Evolutionary conservation across 1,140 invertebrate species (phyloP).

Genomic region (Pinna nobilis): DNA sequence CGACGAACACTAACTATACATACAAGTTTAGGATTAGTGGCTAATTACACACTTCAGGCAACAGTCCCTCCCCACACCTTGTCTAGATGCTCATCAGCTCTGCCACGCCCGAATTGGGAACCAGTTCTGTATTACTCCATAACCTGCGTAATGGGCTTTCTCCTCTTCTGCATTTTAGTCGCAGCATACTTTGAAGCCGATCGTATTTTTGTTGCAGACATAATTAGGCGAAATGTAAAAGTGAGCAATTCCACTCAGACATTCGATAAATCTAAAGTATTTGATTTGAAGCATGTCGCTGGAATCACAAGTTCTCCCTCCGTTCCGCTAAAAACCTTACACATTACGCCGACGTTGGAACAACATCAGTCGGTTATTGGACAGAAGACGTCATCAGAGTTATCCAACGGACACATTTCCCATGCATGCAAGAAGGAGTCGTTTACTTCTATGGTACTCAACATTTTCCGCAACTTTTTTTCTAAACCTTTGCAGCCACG

Average conservation of each 20-base stretch:
- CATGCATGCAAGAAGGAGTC: slow-evolving; percentile 42
- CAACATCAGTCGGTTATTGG: slow-evolving; percentile 20
- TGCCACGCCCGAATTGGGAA: slow-evolving; percentile 89
- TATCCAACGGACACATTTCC: slow-evolving; percentile 62
- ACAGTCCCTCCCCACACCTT: slow-evolving; percentile 87
- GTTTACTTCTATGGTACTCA: slow-evolving; percentile 48
- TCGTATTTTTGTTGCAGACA: slow-evolving; percentile 78
- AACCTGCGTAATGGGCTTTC: slow-evolving; percentile 79
- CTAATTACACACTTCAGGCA: slow-evolving; percentile 85
- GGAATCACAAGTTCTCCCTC: slow-evolving; percentile 41
- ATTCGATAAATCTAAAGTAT: slow-evolving; percentile 70
- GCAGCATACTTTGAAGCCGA: slow-evolving; percentile 86
- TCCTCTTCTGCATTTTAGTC: slow-evolving; percentile 83
- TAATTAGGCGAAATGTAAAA: slow-evolving; percentile 62
- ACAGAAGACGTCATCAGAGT: slow-evolving; percentile 39
- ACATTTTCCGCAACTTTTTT: slow-evolving; percentile 48
- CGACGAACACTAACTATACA: slow-evolving; percentile 79
- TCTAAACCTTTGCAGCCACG: slow-evolving; percentile 27
- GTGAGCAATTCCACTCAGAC: slow-evolving; percentile 55
- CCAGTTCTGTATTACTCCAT: slow-evolving; percentile 82
- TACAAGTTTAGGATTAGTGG: slow-evolving; percentile 77
- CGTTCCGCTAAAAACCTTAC: background rate
- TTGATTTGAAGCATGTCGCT: slow-evolving; percentile 71
- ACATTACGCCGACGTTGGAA: slow-evolving; percentile 17
- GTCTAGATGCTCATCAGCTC: slow-evolving; percentile 82